Conservation (phyloP, 2,888 invertebrate genomes). For the Strigamia maritima region DNA sequence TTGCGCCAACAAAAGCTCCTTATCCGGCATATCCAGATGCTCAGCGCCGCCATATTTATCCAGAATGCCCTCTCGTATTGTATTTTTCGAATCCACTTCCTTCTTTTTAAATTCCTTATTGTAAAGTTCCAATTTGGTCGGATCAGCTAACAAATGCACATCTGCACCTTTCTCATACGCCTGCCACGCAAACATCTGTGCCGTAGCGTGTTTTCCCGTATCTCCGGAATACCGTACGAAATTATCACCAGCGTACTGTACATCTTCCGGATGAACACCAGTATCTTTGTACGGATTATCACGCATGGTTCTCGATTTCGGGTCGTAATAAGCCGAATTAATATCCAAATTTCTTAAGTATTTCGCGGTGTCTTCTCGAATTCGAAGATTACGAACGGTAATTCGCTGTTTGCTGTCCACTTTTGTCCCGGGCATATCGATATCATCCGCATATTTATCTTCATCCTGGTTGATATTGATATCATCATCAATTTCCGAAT, state of each 20-base stretch:
- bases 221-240: constrained; percentile 93
- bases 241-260: constrained; percentile 92
- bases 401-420: constrained; percentile 99
- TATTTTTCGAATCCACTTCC: constrained; percentile 82
- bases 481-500: no score
- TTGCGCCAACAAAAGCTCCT: constrained; percentile 85
- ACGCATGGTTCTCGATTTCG: constrained; percentile 97
- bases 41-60: constrained; percentile 94
- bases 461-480: constrained; percentile 63
- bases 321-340: constrained; percentile 98
- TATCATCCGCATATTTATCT: constrained; percentile 61
- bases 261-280: constrained; percentile 49
- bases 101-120: constrained; percentile 85
- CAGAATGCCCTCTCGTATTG: constrained; percentile 75
- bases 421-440: constrained; percentile 95
- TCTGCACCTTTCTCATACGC: constrained; percentile 89
- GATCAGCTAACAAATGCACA: constrained; percentile 93
- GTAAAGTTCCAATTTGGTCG: constrained; percentile 90
- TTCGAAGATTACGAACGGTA: constrained; percentile 95
- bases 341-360: constrained; percentile 94
- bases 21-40: constrained; percentile 81
- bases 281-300: constrained; percentile 79
- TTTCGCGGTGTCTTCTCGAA: constrained; percentile 96
- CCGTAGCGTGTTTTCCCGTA: constrained; percentile 81
- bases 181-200: constrained; percentile 97